phyloP scores from a whole-genome alignment of 2,888 invertebrate species.

The Sinelater perroti region DNA sequence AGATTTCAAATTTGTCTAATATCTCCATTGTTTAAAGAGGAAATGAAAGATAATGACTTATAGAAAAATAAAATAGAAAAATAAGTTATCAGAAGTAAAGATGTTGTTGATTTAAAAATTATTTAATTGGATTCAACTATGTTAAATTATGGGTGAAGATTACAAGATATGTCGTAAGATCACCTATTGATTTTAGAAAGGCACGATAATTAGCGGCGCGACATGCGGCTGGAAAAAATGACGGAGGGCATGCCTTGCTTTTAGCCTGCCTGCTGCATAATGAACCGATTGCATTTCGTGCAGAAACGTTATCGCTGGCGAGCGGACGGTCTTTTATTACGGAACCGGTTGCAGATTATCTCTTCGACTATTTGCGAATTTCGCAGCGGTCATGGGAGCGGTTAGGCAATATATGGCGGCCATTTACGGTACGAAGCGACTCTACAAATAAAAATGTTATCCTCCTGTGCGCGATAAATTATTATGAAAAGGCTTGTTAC shows the following conservation, averaged over 20 bases:
- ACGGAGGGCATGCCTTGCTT: slow-evolving; percentile 17
- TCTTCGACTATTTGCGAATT: slow-evolving; percentile 52
- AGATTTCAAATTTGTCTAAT: too few species aligned
- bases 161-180: too few species aligned
- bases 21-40: too few species aligned
- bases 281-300: slow-evolving; percentile 38
- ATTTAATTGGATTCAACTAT: too few species aligned
- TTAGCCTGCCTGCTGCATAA: slow-evolving; percentile 15
- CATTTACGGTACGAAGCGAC: slow-evolving; percentile 55
- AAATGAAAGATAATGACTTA: too few species aligned
- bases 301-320: slow-evolving; percentile 31
- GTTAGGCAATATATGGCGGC: slow-evolving; percentile 53
- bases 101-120: too few species aligned
- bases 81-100: too few species aligned
- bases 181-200: slow-evolving; percentile 11
- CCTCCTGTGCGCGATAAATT: slow-evolving; percentile 55
- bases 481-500: slow-evolving; percentile 56
- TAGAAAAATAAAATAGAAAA: too few species aligned
- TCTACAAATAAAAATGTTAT: slow-evolving; percentile 58
- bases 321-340: slow-evolving; percentile 32
- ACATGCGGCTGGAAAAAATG: slow-evolving; percentile 3
- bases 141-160: too few species aligned
- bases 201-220: slow-evolving; percentile 10
- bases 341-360: slow-evolving; percentile 46
- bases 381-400: slow-evolving; percentile 47